Percentiles rank a stretch among this genome's conserved stretches.
Evolutionary conservation across 2,888 invertebrate species (phyloP).

Genomic region (Hyalella azteca): DNA sequence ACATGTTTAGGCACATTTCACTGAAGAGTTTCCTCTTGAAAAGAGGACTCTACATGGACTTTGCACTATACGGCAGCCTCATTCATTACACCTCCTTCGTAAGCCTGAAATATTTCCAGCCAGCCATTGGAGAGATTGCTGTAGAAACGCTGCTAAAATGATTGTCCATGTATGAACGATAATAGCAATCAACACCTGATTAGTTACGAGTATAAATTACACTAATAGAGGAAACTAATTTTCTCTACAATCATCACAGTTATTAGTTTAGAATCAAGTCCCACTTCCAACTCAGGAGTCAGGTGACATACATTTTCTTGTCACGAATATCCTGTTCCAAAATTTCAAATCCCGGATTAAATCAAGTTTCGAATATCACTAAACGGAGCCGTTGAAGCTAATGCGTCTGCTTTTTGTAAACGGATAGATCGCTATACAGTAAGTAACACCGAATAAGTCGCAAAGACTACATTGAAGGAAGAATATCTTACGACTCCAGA

Average conservation of each 20-base stretch:
- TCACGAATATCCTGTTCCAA: no score
- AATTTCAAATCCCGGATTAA: no score
- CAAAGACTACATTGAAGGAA: no score
- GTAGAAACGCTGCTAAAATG: not conserved
- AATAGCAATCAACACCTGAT: not conserved
- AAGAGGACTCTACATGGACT: conserved; percentile 3
- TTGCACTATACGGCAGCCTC: not conserved
- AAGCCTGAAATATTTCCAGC: not conserved
- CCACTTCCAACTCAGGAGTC: no score
- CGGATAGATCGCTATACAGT: no score
- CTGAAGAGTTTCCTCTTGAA: not conserved
- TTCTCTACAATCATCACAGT: conserved; percentile 17
- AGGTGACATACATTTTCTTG: no score
- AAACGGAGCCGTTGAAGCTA: no score
- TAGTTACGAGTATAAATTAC: conserved; percentile 8
- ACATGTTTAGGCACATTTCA: conserved; percentile 13
- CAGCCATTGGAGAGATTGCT: not conserved
- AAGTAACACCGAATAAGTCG: no score
- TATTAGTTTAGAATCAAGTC: not conserved
- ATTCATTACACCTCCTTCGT: not conserved
- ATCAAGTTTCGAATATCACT: no score
- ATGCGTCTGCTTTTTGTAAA: no score
- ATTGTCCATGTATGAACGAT: conserved; percentile 9
- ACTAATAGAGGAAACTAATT: conserved; percentile 16
- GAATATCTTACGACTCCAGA: no score